Evolutionary conservation across 2,113 vertebrate species (phyloP).

Genomic region (Microcebus tavaratra): DNA sequence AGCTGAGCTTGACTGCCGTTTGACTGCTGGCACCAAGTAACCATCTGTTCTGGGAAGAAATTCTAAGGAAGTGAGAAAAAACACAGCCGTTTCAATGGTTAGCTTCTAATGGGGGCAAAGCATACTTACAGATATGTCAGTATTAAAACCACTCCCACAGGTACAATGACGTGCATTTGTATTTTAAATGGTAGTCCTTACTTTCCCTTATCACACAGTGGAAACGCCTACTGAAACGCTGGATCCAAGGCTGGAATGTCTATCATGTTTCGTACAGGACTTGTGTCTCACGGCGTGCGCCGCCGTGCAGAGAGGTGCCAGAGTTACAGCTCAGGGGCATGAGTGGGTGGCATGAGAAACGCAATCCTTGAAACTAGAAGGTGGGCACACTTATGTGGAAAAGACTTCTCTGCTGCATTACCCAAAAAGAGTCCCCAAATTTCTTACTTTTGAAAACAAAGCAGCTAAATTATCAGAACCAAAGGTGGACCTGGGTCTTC

Average conservation of each 20-base stretch:
- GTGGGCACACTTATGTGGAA: accelerated
- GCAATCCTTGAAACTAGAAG: too few species aligned
- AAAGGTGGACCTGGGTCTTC: neutral
- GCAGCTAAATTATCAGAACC: neutral
- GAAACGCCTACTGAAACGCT: neutral
- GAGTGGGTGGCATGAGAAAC: accelerated
- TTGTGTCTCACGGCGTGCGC: accelerated
- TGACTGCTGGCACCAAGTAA: conserved; percentile 96
- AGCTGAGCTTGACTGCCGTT: conserved; percentile 94
- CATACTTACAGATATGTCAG: too few species aligned
- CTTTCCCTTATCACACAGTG: neutral
- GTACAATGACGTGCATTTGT: accelerated
- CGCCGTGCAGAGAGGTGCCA: neutral
- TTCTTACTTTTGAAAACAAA: neutral
- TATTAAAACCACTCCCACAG: accelerated
- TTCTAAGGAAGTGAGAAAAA: conserved; percentile 84
- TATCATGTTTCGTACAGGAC: accelerated
- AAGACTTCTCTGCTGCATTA: neutral
- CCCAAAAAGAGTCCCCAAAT: neutral
- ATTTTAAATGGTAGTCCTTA: neutral
- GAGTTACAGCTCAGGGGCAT: accelerated
- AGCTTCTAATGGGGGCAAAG: neutral
- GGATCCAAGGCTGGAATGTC: accelerated
- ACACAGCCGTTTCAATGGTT: accelerated
- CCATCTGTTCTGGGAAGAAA: conserved; percentile 99